Percentiles rank a stretch among this genome's conserved stretches.
phyloP scores from a whole-genome alignment of 92 coral and sea anemone species.

The Heteractis magnifica region DNA sequence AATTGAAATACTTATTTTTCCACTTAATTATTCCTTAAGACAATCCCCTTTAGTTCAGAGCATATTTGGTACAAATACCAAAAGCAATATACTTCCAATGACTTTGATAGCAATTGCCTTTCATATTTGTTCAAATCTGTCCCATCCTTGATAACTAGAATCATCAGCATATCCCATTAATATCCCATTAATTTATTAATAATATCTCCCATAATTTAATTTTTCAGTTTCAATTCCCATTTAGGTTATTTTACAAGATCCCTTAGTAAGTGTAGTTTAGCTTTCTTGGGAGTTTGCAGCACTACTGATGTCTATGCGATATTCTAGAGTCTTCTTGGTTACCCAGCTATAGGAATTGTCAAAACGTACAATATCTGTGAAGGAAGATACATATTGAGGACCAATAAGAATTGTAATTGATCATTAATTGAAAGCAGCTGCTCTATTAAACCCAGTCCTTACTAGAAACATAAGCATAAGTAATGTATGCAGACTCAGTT shows the following conservation, averaged over 20 bases:
- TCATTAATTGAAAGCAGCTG: no score
- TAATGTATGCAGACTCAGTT: no score
- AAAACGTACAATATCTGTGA: constrained; percentile 69
- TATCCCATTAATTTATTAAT: neutral
- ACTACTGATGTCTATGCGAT: constrained; percentile 43
- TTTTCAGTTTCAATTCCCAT: neutral
- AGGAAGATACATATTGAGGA: neutral
- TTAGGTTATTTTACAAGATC: neutral
- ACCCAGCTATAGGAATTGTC: constrained; percentile 90
- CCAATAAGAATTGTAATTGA: neutral
- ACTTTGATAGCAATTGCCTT: no score
- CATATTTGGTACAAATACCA: no score
- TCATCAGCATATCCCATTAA: neutral
- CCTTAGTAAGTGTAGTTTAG: neutral
- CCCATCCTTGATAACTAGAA: neutral
- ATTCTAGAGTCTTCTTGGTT: constrained; percentile 65
- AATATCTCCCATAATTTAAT: neutral
- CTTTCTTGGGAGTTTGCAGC: neutral
- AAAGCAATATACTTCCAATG: no score
- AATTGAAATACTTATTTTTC: no score
- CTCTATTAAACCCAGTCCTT: no score
- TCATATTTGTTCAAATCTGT: no score
- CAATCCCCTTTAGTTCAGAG: no score
- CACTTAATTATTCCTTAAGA: no score
- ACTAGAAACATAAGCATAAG: neutral